phyloP scores from a whole-genome alignment of 2,113 vertebrate genomes.

The Pitta sordida region DNA sequence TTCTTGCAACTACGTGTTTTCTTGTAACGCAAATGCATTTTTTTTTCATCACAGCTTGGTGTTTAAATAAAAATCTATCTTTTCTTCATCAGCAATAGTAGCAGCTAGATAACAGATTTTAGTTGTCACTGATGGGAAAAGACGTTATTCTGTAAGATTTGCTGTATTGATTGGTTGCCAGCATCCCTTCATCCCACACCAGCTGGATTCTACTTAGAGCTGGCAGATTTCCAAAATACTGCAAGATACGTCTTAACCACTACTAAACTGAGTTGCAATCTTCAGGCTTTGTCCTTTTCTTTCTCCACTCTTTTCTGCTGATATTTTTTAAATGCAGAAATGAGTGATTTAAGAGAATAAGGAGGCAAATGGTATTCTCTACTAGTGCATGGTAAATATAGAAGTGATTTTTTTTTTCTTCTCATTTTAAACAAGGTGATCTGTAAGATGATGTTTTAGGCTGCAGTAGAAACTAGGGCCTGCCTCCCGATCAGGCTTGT shows the following conservation, averaged over 20 bases:
- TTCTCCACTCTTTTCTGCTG: neutral
- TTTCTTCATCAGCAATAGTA: slow-evolving; percentile 32
- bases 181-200: slow-evolving; percentile 60
- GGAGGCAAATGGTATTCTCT: neutral
- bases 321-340: slow-evolving; percentile 5
- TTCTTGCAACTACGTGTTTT: neutral
- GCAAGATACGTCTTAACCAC: slow-evolving; percentile 32
- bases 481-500: neutral
- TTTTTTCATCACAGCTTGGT: slow-evolving; percentile 4
- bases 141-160: slow-evolving; percentile 64
- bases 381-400: neutral
- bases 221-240: slow-evolving; percentile 65
- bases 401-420: neutral
- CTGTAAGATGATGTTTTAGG: neutral
- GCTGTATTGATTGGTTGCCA: slow-evolving; percentile 66
- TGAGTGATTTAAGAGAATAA: slow-evolving; percentile 35
- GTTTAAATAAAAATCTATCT: slow-evolving; percentile 52
- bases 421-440: slow-evolving; percentile 4
- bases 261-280: slow-evolving; percentile 17
- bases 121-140: slow-evolving; percentile 64
- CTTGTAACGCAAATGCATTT: neutral
- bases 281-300: slow-evolving; percentile 51
- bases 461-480: slow-evolving; percentile 9
- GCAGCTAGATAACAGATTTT: slow-evolving; percentile 68
- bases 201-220: slow-evolving; percentile 68